A percentile compares a stretch with the other conserved stretches of the same genome.
phyloP scores from a whole-genome alignment of 2,888 invertebrate species.

The Drosophila greeni region DNA sequence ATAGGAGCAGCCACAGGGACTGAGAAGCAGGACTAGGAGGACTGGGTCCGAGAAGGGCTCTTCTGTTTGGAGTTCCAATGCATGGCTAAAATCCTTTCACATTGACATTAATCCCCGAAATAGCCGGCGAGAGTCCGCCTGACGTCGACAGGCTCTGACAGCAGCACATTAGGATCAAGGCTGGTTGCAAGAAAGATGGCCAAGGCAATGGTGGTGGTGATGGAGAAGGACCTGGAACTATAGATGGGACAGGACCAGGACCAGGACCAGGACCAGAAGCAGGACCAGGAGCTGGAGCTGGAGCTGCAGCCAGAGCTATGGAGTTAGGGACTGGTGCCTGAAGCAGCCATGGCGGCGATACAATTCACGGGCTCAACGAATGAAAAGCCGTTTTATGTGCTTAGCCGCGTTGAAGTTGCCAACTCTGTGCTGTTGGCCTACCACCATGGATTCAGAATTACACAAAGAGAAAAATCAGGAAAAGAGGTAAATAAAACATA shows the following conservation, averaged over 20 bases:
- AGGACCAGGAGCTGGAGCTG: constrained; percentile 10
- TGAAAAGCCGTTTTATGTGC: constrained; percentile 52
- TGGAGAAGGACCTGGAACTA: constrained; percentile 31
- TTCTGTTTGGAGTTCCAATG: constrained; percentile 22
- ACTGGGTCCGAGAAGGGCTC: not conserved
- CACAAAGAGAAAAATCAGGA: not conserved
- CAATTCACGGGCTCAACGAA: constrained; percentile 35
- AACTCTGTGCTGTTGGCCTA: constrained; percentile 11
- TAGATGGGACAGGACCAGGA: constrained; percentile 36
- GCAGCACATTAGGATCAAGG: constrained; percentile 67
- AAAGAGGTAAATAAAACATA: not conserved
- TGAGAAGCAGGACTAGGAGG: not conserved
- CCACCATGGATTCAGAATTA: not conserved
- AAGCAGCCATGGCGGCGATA: constrained; percentile 30
- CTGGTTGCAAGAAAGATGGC: constrained; percentile 24
- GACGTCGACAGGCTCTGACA: constrained; percentile 66
- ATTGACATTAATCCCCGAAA: constrained; percentile 71
- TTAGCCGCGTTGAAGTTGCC: constrained; percentile 21
- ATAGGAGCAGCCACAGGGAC: not conserved
- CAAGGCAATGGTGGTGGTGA: constrained; percentile 4
- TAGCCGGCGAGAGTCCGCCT: constrained; percentile 58
- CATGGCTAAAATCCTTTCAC: constrained; percentile 59
- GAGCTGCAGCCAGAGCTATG: not conserved
- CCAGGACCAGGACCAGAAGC: not conserved
- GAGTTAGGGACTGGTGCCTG: constrained; percentile 11